A percentile compares a stretch with the other conserved stretches of the same genome.
Conservation (phyloP, 2,113 vertebrate genomes). For the Paratilapia polleni region DNA sequence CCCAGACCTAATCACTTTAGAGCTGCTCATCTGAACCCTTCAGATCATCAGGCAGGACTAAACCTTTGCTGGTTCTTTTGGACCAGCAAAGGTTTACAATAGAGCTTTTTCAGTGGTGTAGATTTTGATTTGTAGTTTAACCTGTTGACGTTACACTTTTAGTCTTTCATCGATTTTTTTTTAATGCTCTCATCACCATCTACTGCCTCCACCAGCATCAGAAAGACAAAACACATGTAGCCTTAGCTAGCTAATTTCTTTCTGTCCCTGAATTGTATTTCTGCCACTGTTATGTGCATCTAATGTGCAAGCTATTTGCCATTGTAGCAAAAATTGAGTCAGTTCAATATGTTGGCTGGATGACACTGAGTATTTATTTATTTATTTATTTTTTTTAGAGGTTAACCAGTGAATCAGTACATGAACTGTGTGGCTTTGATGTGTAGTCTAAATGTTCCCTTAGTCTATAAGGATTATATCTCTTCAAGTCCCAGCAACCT, state of each 20-base stretch:
- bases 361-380: neutral
- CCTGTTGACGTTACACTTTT: neutral
- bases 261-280: neutral
- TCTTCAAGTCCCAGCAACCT: neutral
- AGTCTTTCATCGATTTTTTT: neutral
- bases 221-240: neutral
- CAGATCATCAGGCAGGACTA: constrained; percentile 8
- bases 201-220: neutral
- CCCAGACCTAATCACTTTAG: constrained; percentile 40
- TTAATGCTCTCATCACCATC: neutral
- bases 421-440: neutral
- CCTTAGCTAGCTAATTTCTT: neutral
- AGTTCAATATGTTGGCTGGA: neutral
- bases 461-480: neutral
- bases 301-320: neutral
- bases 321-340: neutral
- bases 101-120: too few relatives aligned
- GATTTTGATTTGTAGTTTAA: too few relatives aligned
- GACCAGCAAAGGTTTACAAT: too few relatives aligned
- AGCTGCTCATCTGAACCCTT: constrained; percentile 38
- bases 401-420: neutral
- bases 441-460: neutral
- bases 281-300: neutral
- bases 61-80: neutral
- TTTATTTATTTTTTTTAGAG: neutral